Percentiles rank a stretch among this genome's conserved stretches.
Conservation (phyloP, 1,140 invertebrate genomes). For the Aradophagus sp. region DNA sequence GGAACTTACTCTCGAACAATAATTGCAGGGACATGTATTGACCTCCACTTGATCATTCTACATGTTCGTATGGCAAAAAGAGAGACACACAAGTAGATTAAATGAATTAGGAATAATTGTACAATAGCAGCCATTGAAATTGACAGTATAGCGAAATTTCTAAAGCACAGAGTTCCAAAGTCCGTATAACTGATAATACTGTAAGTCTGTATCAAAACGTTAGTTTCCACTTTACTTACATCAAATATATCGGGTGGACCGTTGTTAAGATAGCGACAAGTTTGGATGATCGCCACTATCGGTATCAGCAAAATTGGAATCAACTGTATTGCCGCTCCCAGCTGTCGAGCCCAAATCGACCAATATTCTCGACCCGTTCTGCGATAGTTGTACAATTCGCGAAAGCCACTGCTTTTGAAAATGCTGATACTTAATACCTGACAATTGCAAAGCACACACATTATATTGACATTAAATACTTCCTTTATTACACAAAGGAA, state of each 20-base stretch:
- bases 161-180: constrained; percentile 14
- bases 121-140: constrained; percentile 9
- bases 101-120: constrained; percentile 19
- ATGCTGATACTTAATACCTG: constrained; percentile 85
- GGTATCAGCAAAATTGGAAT: constrained; percentile 85
- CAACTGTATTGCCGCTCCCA: constrained; percentile 85
- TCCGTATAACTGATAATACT: constrained; percentile 1
- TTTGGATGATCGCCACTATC: constrained; percentile 85
- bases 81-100: constrained; percentile 43
- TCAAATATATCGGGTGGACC: constrained; percentile 91
- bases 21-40: constrained; percentile 72
- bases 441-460: constrained; percentile 45
- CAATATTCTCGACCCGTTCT: constrained; percentile 78
- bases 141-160: constrained; percentile 38
- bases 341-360: constrained; percentile 84
- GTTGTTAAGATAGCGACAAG: constrained; percentile 85
- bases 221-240: constrained; percentile 76
- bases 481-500: no score
- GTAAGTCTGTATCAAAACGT: neutral
- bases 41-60: constrained; percentile 71
- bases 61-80: constrained; percentile 60
- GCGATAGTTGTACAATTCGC: constrained; percentile 83
- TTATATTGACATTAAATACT: no score
- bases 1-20: constrained; percentile 73
- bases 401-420: constrained; percentile 84